Conservation (phyloP, 2,888 invertebrate species). For the Clistopyga incitator region DNA sequence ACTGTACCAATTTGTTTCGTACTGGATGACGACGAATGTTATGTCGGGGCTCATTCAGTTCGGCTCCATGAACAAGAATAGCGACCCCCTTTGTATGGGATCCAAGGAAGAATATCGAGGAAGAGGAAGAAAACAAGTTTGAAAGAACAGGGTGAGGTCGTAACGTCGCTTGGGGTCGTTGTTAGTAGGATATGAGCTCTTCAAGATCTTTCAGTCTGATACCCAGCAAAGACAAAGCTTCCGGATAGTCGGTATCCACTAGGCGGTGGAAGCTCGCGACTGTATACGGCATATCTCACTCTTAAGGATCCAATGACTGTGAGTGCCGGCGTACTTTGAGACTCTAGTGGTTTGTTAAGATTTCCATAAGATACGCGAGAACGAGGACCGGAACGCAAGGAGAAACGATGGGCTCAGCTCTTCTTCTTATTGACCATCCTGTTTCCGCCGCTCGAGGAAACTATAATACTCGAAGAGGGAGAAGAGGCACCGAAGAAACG, state of each 20-base stretch:
- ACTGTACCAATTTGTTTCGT: background rate
- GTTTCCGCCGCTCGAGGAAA: background rate
- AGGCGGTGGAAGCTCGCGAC: background rate
- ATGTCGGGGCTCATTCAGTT: background rate
- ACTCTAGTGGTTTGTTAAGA: conserved; percentile 64
- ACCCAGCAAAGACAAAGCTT: conserved; percentile 20
- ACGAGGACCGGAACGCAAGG: conserved; percentile 24
- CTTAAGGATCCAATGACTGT: conserved; percentile 56
- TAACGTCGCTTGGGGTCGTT: conserved; percentile 14
- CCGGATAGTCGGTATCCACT: conserved; percentile 6
- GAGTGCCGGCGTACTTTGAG: conserved; percentile 41
- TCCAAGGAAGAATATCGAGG: background rate
- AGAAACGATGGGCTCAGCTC: conserved; percentile 33
- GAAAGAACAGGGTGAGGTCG: conserved; percentile 1
- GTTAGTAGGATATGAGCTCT: conserved; percentile 12
- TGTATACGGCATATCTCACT: conserved; percentile 20
- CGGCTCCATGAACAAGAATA: background rate
- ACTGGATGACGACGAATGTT: background rate
- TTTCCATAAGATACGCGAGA: conserved; percentile 59
- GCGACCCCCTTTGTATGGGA: background rate
- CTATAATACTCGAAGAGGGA: background rate
- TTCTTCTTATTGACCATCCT: conserved; percentile 16
- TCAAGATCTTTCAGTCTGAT: conserved; percentile 17
- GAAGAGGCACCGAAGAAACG: background rate
- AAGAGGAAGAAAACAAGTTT: background rate